phyloP scores from a whole-genome alignment of 37 sponge, comb jelly and placozoan species.

The Hormiphora californensis region DNA sequence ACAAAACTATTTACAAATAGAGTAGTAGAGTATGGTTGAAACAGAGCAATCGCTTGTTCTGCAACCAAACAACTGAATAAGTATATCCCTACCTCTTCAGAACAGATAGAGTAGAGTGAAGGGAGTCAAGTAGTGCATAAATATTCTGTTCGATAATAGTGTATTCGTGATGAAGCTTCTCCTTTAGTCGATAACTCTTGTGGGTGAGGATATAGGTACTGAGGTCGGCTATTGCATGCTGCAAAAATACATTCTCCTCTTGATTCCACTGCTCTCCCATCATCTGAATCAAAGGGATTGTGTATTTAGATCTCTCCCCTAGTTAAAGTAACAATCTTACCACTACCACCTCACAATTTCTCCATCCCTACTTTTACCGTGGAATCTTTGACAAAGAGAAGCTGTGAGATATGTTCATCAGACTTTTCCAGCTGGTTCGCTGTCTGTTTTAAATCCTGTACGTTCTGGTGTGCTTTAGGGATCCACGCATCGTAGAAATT shows the following conservation, averaged over 20 bases:
- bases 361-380: no score
- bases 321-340: no score
- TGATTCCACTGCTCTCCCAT: slow-evolving; percentile 32
- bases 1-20: no score
- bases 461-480: slow-evolving; percentile 43
- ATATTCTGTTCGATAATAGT: slow-evolving; percentile 49
- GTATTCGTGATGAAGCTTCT: slow-evolving; percentile 52
- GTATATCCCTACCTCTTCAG: slow-evolving; percentile 25
- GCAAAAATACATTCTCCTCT: slow-evolving; percentile 14
- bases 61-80: no score
- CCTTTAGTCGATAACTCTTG: slow-evolving; percentile 34
- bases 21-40: no score
- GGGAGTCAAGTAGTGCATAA: slow-evolving; percentile 30
- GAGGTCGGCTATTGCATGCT: slow-evolving; percentile 30
- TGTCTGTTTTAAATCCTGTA: slow-evolving; percentile 33
- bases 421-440: slow-evolving; percentile 38
- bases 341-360: no score
- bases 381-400: slow-evolving; percentile 44
- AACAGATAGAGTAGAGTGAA: slow-evolving; percentile 10
- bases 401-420: slow-evolving; percentile 52
- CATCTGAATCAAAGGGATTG: no score
- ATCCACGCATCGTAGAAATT: slow-evolving; percentile 53
- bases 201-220: slow-evolving; percentile 48
- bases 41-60: no score
- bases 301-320: no score